Conservation (phyloP, 2,888 invertebrate species). For the Morinoia aosen region DNA sequence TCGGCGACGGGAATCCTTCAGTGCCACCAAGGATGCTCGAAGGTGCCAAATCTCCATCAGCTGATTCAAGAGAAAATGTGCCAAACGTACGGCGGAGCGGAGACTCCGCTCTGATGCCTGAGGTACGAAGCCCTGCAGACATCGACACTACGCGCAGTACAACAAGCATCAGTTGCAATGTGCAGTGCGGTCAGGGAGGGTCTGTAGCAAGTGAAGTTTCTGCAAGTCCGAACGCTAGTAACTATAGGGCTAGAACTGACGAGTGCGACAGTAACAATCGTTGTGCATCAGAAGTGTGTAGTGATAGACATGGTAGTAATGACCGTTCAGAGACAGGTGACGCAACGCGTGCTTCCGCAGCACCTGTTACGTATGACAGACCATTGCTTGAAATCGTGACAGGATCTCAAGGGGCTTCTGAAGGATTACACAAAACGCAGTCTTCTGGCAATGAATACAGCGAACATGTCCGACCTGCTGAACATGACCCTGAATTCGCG, state of each 20-base stretch:
- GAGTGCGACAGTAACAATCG: not conserved
- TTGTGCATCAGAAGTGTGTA: not conserved
- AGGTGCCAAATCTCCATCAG: slow-evolving; percentile 41
- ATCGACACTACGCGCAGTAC: not conserved
- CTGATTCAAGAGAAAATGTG: slow-evolving; percentile 13
- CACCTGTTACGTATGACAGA: not conserved
- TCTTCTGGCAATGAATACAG: not conserved
- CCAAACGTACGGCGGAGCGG: slow-evolving; percentile 11
- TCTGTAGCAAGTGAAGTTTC: not conserved
- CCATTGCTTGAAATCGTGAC: not conserved
- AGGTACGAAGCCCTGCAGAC: slow-evolving; percentile 5
- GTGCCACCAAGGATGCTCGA: not conserved
- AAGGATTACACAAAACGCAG: not conserved
- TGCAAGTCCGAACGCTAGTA: not conserved
- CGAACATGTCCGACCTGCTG: not conserved
- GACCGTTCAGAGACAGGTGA: not conserved
- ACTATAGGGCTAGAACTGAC: not conserved
- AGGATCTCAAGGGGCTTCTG: not conserved
- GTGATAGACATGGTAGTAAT: not conserved
- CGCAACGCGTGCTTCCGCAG: not conserved
- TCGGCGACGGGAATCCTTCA: slow-evolving; percentile 4
- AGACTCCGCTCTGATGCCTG: not conserved
- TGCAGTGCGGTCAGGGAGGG: not conserved
- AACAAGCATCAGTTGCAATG: not conserved
- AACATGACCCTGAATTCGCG: not conserved